These are phyloP conservation scores for Aquatica leii DNA, from an alignment of 2,888 invertebrate genomes.

Conservation along the genomic window DNA sequence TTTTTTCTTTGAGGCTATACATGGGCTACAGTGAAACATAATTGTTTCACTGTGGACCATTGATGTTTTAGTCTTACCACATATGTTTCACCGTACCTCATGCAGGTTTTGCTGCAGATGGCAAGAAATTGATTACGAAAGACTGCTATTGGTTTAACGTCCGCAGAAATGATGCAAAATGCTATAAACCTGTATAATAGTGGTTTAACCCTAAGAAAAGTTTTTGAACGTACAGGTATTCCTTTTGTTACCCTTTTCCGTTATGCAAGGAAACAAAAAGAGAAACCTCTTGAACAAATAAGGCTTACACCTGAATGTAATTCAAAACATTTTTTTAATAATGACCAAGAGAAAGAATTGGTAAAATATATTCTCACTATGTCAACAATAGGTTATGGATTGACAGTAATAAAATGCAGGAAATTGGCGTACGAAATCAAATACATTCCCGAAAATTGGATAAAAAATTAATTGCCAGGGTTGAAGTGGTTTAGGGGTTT, in stretches of 20 bases:
- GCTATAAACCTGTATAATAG: not conserved
- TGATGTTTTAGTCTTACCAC: constrained; percentile 3
- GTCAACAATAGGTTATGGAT: not conserved
- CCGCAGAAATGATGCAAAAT: constrained; percentile 2
- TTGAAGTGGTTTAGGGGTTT: not conserved
- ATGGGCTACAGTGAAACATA: not conserved
- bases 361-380: no score
- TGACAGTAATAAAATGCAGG: not conserved
- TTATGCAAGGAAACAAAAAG: not conserved
- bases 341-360: not conserved
- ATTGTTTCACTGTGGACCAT: not conserved
- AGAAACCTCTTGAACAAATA: not conserved
- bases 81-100: not conserved
- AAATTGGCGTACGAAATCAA: not conserved
- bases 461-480: no score
- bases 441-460: not conserved
- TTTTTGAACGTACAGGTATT: not conserved
- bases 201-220: constrained; percentile 2
- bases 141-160: constrained; percentile 3
- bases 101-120: not conserved
- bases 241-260: not conserved
- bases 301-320: constrained; percentile 1
- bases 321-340: not conserved
- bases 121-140: not conserved
- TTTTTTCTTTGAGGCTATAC: not conserved